Conservation (phyloP, 1,140 invertebrate genomes). For the Ceratina japonica region DNA sequence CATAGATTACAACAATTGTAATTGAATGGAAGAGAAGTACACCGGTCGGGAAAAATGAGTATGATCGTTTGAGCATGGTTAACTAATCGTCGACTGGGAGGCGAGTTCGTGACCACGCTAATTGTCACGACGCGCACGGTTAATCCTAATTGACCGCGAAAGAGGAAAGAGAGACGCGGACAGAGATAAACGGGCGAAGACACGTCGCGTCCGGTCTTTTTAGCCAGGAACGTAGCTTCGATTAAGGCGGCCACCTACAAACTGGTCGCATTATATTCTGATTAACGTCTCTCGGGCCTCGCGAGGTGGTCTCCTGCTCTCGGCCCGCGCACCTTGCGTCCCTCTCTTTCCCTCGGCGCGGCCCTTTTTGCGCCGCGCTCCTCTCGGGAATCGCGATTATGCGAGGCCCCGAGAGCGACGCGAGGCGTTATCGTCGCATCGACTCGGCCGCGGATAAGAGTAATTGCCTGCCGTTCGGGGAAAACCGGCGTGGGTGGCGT, state of each 20-base stretch:
- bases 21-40: neutral
- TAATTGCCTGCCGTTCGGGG: conserved; percentile 7
- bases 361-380: neutral
- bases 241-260: conserved; percentile 59
- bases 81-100: too few relatives aligned
- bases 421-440: conserved; percentile 26
- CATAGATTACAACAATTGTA: too few relatives aligned
- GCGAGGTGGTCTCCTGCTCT: conserved; percentile 52
- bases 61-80: too few relatives aligned
- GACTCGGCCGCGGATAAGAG: conserved; percentile 16
- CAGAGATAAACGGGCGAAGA: conserved; percentile 34
- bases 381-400: conserved; percentile 2
- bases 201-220: conserved; percentile 28
- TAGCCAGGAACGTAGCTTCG: conserved; percentile 48
- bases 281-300: conserved; percentile 54
- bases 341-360: neutral
- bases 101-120: conserved; percentile 45
- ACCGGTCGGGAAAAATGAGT: too few relatives aligned
- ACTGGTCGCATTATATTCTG: conserved; percentile 57
- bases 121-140: conserved; percentile 57
- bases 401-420: neutral
- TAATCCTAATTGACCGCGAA: conserved; percentile 53
- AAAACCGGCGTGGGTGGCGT: conserved; percentile 6
- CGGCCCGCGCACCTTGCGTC: conserved; percentile 9
- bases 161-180: conserved; percentile 26